Base-by-base conservation (phyloP, 2,113 vertebrate genomes). In the Plecotus auritus region DNA sequence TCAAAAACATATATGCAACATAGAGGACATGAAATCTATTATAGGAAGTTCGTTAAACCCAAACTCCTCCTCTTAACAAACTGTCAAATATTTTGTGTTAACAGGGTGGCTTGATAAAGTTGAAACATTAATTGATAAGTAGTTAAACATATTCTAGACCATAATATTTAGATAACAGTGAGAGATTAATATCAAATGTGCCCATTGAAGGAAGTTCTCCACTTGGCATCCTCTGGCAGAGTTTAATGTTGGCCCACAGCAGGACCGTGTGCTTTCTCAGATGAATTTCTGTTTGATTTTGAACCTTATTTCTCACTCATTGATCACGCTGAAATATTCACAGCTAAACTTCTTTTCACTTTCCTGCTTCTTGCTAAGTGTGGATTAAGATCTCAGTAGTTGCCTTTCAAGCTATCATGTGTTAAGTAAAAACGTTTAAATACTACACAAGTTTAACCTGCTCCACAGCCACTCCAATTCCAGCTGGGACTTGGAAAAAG, bases 401-500 rank as follows among this genome's bases (percentile, higher is more conserved):
- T 59, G 91, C 88, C 90, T 32, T 45, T 92, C 77, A 97, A 96
- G 95, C 90, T 93, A 69, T 35, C 70, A 92, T 88, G 67, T 61
- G 94, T 88, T n/a, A 59, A 22, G 2, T 73, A 86, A 86, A 91
- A 92, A 90, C 42, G 88, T 95, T 95, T 88, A 72, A 92, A 59
- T 72, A 32, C 74, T n/a, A 89, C 56, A 89, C 96, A 42, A 94
- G 96, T 93, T 93, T 14, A 76, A 85, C 93, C 91, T 84, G 94
- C 95, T 96, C 94, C 93, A 40, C 85, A 49, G 45, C 92, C 69
- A 76, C 80, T 95, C 49, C 70, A 92, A 4, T 49, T 69, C 85
- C 10, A 72, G 45, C 45, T 45, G 85, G 73, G 93, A 93, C 70
- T 47, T 42, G 66, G 40, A 61, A 56, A 84, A 76, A 82, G 76